Evolutionary conservation across 2,888 invertebrate genomes (phyloP), one percentile per base, ranked within the genome.

Genomic region (Corbicula japonica): DNA sequence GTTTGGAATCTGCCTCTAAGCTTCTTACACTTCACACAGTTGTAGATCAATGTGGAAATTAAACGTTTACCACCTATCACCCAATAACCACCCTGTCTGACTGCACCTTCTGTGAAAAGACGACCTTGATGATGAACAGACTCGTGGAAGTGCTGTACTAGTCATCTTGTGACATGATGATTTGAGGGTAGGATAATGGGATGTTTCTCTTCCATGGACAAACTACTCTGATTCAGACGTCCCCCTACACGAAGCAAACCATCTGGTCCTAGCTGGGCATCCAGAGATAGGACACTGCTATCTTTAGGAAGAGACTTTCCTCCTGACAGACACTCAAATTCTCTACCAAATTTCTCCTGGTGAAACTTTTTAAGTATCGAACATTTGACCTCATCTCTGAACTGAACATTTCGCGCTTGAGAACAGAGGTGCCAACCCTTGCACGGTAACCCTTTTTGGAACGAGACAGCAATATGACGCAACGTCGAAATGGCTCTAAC

Each of bases 1-100:
- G 8, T 12, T 35, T 48, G 32, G 23, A 34, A 41, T 2, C 35
- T 35, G n/a, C 72, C 72, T 26, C 79, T 38, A 15, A 78, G 68
- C 35, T 74, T 81, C 34, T 65, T 46, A 28, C 75, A 81, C 12
- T 38, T 72, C 2, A 80, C 76, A 21, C 76, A 77, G 15, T 63
- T 60, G 58, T 60, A 50, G 15, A 81, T 44, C 6, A 78, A n/a
- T 3, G 81, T 63, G n/a, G 70, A 65, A 15, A 78, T 46, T 23
- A 77, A 60, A 5, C 81, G 54, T 52, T 75, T 78, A 0, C 54
- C 68, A n/a, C 78, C 81, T 15, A 41, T 66, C 10, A 81, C 74
- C 75, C 81, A 81, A 65, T 32, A 75, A 48, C 78, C 81, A 35
- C 62, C 71, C 18, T 34, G 26, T 58, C 78, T 66, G 35, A 82